These are phyloP conservation scores for Rhizoglyphus robini DNA, from an alignment of 1,140 invertebrate species.

Conservation along the genomic window DNA sequence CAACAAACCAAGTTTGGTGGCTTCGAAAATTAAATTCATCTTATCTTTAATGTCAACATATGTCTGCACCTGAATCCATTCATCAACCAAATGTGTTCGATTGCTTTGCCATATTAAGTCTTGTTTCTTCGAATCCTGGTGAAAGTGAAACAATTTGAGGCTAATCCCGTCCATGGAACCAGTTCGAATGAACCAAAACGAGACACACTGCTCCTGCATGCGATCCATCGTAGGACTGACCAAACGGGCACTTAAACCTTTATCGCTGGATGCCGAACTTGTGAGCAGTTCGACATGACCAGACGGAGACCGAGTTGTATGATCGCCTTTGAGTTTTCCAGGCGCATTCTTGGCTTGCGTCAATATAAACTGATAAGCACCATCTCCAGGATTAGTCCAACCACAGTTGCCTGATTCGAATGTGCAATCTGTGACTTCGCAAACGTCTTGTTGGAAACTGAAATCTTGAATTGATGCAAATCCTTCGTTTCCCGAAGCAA, in stretches of 20 bases:
- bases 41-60: not conserved
- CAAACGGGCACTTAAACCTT: not conserved
- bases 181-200: no score
- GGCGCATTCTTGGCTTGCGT: not conserved
- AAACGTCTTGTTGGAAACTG: not conserved
- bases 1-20: not conserved
- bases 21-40: not conserved
- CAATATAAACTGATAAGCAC: not conserved
- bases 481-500: not conserved
- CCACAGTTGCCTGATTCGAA: not conserved
- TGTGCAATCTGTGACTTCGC: not conserved
- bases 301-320: not conserved
- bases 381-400: not conserved
- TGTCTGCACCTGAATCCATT: not conserved
- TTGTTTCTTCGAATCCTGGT: not conserved
- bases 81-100: not conserved
- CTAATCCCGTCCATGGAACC: no score
- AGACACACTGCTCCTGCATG: not conserved
- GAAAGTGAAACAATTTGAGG: not conserved
- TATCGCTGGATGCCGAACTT: not conserved
- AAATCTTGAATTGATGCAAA: not conserved
- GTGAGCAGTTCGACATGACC: not conserved
- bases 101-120: not conserved
- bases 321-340: not conserved
- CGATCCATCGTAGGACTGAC: not conserved